Percentiles rank a stretch among this genome's conserved stretches.
Evolutionary conservation across 2,113 vertebrate genomes (phyloP).

Genomic region (Morone chrysops): DNA sequence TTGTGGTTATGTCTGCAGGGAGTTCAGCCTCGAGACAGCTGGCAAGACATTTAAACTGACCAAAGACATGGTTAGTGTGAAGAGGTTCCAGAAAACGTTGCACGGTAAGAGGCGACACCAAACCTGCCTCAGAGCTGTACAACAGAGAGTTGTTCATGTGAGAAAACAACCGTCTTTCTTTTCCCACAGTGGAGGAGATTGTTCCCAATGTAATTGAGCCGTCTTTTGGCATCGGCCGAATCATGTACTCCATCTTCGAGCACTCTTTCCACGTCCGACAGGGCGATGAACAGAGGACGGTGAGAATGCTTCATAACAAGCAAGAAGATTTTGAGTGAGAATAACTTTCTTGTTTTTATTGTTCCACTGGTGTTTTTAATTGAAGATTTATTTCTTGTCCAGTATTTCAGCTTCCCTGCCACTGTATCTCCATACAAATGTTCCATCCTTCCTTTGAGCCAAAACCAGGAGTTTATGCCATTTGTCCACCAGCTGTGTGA

Average conservation of each 20-base stretch:
- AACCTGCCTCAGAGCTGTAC: not conserved
- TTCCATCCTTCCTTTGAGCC: slow-evolving; percentile 93
- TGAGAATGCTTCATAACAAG: slow-evolving; percentile 71
- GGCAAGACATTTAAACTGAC: slow-evolving; percentile 91
- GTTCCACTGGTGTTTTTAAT: not conserved
- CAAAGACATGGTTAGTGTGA: slow-evolving; percentile 93
- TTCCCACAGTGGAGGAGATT: slow-evolving; percentile 91
- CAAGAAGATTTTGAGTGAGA: not conserved
- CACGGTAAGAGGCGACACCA: slow-evolving; percentile 83
- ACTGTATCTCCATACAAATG: slow-evolving; percentile 94
- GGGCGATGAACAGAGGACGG: slow-evolving; percentile 94
- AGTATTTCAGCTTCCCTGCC: slow-evolving; percentile 96
- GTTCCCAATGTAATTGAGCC: slow-evolving; percentile 95
- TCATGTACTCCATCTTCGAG: slow-evolving; percentile 96
- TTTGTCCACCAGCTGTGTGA: slow-evolving; percentile 94
- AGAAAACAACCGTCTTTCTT: slow-evolving; percentile 5
- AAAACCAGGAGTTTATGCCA: slow-evolving; percentile 93
- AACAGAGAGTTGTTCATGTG: slow-evolving; percentile 12
- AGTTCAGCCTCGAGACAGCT: slow-evolving; percentile 91
- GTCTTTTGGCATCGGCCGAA: slow-evolving; percentile 94
- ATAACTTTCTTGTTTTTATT: not conserved
- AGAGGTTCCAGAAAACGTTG: slow-evolving; percentile 94
- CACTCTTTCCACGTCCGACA: slow-evolving; percentile 91
- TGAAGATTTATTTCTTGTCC: slow-evolving; percentile 2
- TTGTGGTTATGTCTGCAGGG: slow-evolving; percentile 75